A percentile compares a stretch with the other conserved stretches of the same genome.
Evolutionary conservation across 2,888 invertebrate species (phyloP).

Genomic region (Trichacis sp.): DNA sequence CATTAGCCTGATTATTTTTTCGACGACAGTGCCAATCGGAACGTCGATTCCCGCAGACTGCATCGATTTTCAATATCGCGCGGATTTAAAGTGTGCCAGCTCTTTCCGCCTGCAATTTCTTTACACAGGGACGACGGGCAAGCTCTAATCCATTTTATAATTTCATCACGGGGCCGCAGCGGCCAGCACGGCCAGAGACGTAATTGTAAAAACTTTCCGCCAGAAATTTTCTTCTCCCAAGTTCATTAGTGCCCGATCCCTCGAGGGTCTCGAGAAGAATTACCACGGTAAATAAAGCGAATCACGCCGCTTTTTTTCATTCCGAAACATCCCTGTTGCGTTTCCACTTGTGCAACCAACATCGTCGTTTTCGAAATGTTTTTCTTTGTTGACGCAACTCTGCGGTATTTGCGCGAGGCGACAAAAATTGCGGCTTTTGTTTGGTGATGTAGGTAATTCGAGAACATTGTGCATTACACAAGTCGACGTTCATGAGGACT

Average conservation of each 20-base stretch:
- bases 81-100: conserved; percentile 1
- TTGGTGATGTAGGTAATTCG: neutral
- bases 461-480: neutral
- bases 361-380: neutral
- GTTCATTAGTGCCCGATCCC: conserved; percentile 29
- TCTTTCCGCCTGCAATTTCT: neutral
- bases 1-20: conserved; percentile 27
- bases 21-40: conserved; percentile 21
- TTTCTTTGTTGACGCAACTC: too few species aligned
- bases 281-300: conserved; percentile 36
- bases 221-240: conserved; percentile 35
- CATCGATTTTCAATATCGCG: conserved; percentile 8
- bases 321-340: neutral
- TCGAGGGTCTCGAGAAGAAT: conserved; percentile 35
- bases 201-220: conserved; percentile 38
- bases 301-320: conserved; percentile 2
- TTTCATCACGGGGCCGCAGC: conserved; percentile 5
- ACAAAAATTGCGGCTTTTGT: neutral
- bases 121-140: neutral
- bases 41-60: conserved; percentile 3
- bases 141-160: conserved; percentile 1
- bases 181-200: conserved; percentile 24
- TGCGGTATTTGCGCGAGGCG: neutral
- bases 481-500: neutral
- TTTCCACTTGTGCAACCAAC: neutral